These are phyloP conservation scores for Plotosus lineatus DNA, from an alignment of 2,113 vertebrate species.

Conservation along the genomic window DNA sequence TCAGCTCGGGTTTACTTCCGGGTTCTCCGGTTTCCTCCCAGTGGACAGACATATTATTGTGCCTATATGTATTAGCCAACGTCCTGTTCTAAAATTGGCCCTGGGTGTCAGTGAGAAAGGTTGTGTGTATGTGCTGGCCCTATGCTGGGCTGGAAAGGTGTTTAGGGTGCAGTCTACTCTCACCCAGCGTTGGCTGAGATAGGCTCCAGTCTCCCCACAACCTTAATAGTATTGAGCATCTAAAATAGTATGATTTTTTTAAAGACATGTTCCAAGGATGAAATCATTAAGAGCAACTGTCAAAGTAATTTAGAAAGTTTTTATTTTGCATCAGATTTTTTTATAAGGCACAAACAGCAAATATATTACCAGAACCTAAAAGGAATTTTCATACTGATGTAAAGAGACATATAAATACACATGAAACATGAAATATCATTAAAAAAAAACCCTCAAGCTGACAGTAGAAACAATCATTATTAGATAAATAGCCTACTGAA, in stretches of 20 bases:
- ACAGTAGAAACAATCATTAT: slow-evolving; percentile 36
- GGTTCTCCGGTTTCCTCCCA: too few relatives aligned
- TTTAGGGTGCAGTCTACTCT: too few relatives aligned
- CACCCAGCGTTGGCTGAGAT: too few relatives aligned
- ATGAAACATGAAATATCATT: slow-evolving; percentile 54
- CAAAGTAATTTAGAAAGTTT: slow-evolving; percentile 45
- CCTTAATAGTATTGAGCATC: too few relatives aligned
- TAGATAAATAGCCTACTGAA: slow-evolving; percentile 35
- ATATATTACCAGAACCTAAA: slow-evolving; percentile 62
- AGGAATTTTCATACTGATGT: slow-evolving; percentile 50
- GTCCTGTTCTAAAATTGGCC: too few relatives aligned
- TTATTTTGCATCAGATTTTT: slow-evolving; percentile 58
- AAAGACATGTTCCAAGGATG: background rate
- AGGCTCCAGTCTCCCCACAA: too few relatives aligned
- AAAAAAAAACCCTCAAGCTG: slow-evolving; percentile 50
- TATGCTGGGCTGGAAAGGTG: too few relatives aligned
- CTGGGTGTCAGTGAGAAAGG: too few relatives aligned
- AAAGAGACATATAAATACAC: slow-evolving; percentile 61
- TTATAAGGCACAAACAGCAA: slow-evolving; percentile 63
- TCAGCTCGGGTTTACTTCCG: too few relatives aligned
- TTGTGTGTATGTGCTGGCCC: too few relatives aligned
- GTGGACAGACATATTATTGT: too few relatives aligned
- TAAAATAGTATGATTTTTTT: background rate
- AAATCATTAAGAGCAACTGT: background rate
- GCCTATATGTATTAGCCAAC: too few relatives aligned